Base-by-base conservation (phyloP, 2,888 invertebrate genomes). In the Leptarthrus brevirostris region DNA sequence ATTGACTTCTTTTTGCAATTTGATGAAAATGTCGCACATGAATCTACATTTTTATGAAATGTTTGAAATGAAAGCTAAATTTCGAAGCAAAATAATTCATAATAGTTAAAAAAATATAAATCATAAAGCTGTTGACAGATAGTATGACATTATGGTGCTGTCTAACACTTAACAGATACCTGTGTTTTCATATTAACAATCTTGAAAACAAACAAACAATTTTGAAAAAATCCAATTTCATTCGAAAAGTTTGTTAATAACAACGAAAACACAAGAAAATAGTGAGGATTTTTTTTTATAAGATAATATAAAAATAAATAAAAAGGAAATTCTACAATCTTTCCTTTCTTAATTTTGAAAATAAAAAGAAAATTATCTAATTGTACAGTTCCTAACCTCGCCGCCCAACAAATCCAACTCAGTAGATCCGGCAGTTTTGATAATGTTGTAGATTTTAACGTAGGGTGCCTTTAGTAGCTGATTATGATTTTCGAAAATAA, bases 391-490 rank as follows among this genome's bases (percentile, higher is more conserved):
- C 83, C 85, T 85, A 85, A 85, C 85, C 85, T 85, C 85, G 82
- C 85, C 83, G 82, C 85, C 89, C 86, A 84, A 84, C 79, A 84
- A 79, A 81, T 90, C 90, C 83, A 90, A 87, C 86, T 91, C 92
- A 85, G 90, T 89, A 80, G 91, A 91, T 87, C 90, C 89, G 85
- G 90, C 93, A 88, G 93, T 95, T 93, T 94, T 95, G 91, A 95
- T 92, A 88, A 95, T 94, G 89, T 92, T 94, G 92, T 95, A 95
- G 90, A 95, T 93, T 92, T 95, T 95, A 89, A 93, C 93, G 89
- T 95, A 95, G 85, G 95, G 95, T 87, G 95, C 95, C 93, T 95
- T 96, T 91, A 96, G 92, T 88, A 95, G 93, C 95, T 96, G 89
- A 72, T 66, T 71, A 30, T 66, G 49, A 44, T 56, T 44, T 54